Conservation (phyloP, 1,140 invertebrate genomes). For the Orius insidiosus region DNA sequence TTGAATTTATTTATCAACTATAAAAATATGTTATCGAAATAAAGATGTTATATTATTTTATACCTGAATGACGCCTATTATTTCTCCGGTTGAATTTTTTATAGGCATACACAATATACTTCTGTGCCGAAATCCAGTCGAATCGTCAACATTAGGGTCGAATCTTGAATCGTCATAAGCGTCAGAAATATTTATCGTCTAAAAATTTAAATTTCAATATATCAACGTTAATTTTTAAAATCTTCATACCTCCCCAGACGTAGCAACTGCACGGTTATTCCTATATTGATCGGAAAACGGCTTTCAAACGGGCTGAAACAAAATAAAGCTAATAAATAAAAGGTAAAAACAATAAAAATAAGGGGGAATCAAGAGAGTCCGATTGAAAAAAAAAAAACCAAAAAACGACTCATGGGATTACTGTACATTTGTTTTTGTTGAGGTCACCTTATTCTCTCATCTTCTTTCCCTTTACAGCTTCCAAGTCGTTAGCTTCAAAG, state of each 20-base stretch:
- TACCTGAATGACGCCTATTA: constrained; percentile 82
- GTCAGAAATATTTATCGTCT: constrained; percentile 76
- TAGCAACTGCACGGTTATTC: constrained; percentile 87
- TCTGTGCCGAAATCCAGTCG: constrained; percentile 57
- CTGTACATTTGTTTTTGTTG: constrained; percentile 12
- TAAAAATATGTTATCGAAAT: constrained; percentile 19
- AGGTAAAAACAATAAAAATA: no score
- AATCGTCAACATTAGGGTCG: constrained; percentile 68
- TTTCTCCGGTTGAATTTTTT: constrained; percentile 73
- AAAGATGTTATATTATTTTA: no score
- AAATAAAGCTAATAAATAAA: constrained; percentile 17
- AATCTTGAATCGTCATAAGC: constrained; percentile 85
- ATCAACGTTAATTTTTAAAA: neutral
- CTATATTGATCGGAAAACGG: constrained; percentile 89
- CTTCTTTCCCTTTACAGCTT: constrained; percentile 41
- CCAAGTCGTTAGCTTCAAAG: constrained; percentile 63
- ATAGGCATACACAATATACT: constrained; percentile 85
- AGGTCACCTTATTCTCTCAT: constrained; percentile 49
- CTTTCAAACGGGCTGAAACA: constrained; percentile 64
- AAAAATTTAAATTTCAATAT: constrained; percentile 14
- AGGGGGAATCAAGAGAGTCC: neutral
- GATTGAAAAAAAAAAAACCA: neutral
- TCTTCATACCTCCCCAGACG: constrained; percentile 69
- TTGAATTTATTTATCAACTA: constrained; percentile 86
- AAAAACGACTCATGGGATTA: constrained; percentile 12